Base-by-base conservation (phyloP, 2,888 invertebrate genomes). In the Perdita meconis region DNA sequence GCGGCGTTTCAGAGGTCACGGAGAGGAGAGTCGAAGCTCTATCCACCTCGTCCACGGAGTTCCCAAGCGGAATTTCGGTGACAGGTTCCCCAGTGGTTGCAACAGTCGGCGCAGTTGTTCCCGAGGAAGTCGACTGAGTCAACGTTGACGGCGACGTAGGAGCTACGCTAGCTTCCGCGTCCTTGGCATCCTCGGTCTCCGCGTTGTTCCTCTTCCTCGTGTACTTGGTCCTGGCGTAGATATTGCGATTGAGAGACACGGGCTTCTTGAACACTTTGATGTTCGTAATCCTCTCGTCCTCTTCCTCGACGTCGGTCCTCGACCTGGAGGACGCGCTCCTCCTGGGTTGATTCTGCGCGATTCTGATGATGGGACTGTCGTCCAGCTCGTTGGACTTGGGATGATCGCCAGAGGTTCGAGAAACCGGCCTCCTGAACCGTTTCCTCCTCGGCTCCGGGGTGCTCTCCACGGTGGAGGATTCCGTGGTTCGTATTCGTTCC, bases 281-380 rank as follows among this genome's bases (percentile, higher is more conserved):
- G n/a, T 87, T 87, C 2, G 86, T 88, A 24, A 87, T 74, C 19
- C 67, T 84, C 0, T 84, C 67, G 12, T 56, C 26, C 2, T 73
- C 78, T 1, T 81, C 75, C 24, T 70, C 78, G 8, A 40, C 63
- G 19, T 69, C 60, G 13, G 57, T 73, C 5, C 78, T 80, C 0
- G 84, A 77, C 24, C 73, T 82, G 13, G 74, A 42, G 8, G 70
- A 36, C 30, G 63, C 16, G 8, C 61, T 16, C 13, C 72, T 57
- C 26, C 65, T 64, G 10, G 67, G 34, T 19, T 53, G 13, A 0
- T 78, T 80, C 36, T 82, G 85, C 0, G 75, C 57, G 59, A 88
- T 89, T 56, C 87, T 86, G 2, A 87, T 78, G 36, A 89, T 86
- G 0, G 86, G 86, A 76, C 87, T 89, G 64, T 87, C 87, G 24